phyloP scores from a whole-genome alignment of 2,113 vertebrate species.

The Leucoraja erinaceus region DNA sequence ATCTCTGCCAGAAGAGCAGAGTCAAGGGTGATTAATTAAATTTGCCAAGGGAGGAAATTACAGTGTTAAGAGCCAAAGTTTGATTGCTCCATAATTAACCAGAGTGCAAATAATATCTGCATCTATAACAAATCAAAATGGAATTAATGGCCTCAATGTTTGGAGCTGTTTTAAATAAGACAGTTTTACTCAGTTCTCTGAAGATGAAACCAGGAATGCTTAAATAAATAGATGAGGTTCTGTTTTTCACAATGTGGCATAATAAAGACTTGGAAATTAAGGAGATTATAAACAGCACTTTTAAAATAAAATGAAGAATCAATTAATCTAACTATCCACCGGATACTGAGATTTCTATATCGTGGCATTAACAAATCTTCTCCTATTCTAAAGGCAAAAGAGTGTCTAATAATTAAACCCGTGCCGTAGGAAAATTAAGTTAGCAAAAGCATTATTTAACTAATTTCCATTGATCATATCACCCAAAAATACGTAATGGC shows the following conservation, averaged over 20 bases:
- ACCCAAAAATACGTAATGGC: not conserved
- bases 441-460: slow-evolving; percentile 24
- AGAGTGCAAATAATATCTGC: slow-evolving; percentile 31
- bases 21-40: slow-evolving; percentile 83
- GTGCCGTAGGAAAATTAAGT: slow-evolving; percentile 1
- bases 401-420: slow-evolving; percentile 1
- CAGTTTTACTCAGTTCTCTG: not conserved
- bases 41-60: slow-evolving; percentile 81
- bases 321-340: slow-evolving; percentile 13
- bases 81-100: slow-evolving; percentile 69
- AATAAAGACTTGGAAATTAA: not conserved
- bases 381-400: slow-evolving; percentile 11
- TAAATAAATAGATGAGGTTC: not conserved
- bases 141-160: slow-evolving; percentile 16
- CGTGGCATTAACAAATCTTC: not conserved
- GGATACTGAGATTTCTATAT: not conserved
- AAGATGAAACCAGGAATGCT: not conserved
- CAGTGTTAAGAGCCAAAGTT: slow-evolving; percentile 75
- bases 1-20: slow-evolving; percentile 74
- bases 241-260: not conserved
- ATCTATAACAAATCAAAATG: slow-evolving; percentile 19
- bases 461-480: not conserved
- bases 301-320: not conserved
- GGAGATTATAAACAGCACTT: slow-evolving; percentile 1
- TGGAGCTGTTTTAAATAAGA: not conserved